phyloP scores from a whole-genome alignment of 2,797 vertebrate genomes.

The Eulemur coronatus region DNA sequence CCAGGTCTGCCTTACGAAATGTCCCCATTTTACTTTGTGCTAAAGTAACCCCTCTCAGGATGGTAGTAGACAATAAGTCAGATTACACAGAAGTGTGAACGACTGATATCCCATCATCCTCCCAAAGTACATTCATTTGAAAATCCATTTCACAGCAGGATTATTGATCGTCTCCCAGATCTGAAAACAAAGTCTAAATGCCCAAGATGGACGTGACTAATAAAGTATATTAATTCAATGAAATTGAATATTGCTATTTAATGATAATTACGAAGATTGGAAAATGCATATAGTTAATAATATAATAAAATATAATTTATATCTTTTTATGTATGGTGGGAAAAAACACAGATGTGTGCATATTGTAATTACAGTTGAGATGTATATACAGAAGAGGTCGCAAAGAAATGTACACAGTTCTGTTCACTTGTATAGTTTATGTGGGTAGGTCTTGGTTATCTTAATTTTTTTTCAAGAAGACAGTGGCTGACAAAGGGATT shows the following conservation, averaged over 20 bases:
- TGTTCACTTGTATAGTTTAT: background rate
- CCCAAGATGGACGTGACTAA: background rate
- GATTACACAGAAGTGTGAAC: background rate
- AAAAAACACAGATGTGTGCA: background rate
- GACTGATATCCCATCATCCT: background rate
- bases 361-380: background rate
- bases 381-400: background rate
- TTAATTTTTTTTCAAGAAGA: slow-evolving; percentile 8
- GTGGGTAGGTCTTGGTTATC: background rate
- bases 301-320: background rate
- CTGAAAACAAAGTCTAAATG: background rate
- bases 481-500: slow-evolving; percentile 13
- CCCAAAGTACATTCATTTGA: background rate
- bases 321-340: background rate
- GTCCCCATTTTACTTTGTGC: background rate
- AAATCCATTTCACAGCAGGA: background rate
- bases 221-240: background rate
- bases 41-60: background rate
- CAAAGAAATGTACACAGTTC: background rate
- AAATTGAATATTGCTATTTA: slow-evolving; percentile 15
- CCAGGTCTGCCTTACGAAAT: background rate
- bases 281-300: background rate
- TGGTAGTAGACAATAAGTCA: background rate
- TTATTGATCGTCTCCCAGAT: background rate
- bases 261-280: background rate